Percentiles rank a stretch among this genome's conserved stretches.
Conservation (phyloP, 2,113 vertebrate genomes). For the Mastomys natalensis region DNA sequence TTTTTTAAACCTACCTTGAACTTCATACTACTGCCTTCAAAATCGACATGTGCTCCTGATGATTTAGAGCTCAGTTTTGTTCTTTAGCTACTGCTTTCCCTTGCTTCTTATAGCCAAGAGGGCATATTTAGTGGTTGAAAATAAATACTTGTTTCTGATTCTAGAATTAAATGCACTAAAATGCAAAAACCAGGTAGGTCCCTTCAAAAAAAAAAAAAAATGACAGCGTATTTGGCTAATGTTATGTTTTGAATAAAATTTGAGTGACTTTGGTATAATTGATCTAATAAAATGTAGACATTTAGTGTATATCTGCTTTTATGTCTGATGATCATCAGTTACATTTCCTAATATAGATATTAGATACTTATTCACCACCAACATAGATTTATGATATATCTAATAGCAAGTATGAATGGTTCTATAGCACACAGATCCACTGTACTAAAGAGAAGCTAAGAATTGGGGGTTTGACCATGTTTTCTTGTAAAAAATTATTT, state of each 20-base stretch:
- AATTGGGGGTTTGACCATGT: neutral
- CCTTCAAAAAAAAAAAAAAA: neutral
- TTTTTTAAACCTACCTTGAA: neutral
- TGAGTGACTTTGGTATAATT: neutral
- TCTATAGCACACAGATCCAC: neutral
- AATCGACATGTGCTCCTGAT: neutral
- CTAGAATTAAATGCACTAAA: neutral
- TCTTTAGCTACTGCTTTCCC: neutral
- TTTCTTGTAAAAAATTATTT: neutral
- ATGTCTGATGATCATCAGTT: neutral
- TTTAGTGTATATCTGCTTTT: neutral
- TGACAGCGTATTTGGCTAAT: neutral
- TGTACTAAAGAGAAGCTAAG: neutral
- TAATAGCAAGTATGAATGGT: neutral
- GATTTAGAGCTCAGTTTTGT: neutral
- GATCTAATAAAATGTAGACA: neutral
- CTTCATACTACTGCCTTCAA: neutral
- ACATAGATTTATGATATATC: neutral
- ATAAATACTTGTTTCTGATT: neutral
- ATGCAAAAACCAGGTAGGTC: neutral
- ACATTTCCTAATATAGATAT: neutral
- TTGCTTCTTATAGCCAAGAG: neutral
- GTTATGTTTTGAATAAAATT: neutral
- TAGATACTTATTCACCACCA: neutral
- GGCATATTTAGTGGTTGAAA: neutral